phyloP scores from a whole-genome alignment of 1,140 invertebrate species.

The Lasioglossum baleicum region DNA sequence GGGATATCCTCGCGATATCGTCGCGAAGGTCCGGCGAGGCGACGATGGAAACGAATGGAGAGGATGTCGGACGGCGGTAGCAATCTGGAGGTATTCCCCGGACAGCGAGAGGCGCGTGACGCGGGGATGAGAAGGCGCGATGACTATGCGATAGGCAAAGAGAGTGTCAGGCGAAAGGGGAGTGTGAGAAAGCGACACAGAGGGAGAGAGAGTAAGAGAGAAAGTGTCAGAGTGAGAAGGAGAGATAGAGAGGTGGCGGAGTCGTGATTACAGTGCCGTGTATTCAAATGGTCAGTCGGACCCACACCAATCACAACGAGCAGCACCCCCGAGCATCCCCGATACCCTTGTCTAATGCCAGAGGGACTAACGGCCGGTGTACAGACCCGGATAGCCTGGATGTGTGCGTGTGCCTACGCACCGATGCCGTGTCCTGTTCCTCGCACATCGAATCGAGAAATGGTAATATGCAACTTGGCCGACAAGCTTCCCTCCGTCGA shows the following conservation, averaged over 20 bases:
- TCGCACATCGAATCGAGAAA: constrained; percentile 68
- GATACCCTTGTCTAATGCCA: constrained; percentile 79
- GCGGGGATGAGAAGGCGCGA: constrained; percentile 70
- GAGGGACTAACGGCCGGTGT: constrained; percentile 68
- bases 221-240: constrained; percentile 8
- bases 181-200: constrained; percentile 48
- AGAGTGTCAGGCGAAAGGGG: constrained; percentile 60
- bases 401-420: constrained; percentile 43
- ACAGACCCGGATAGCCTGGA: constrained; percentile 14
- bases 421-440: constrained; percentile 29
- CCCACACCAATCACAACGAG: constrained; percentile 78
- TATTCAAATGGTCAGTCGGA: constrained; percentile 80
- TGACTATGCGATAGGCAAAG: constrained; percentile 71
- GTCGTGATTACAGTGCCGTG: constrained; percentile 79
- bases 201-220: not conserved
- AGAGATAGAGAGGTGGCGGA: constrained; percentile 49
- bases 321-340: constrained; percentile 69
- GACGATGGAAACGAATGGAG: constrained; percentile 64
- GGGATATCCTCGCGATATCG: constrained; percentile 45
- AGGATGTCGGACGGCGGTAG: constrained; percentile 56
- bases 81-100: constrained; percentile 74
- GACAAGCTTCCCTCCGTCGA: constrained; percentile 66
- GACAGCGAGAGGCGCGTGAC: constrained; percentile 56
- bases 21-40: constrained; percentile 54
- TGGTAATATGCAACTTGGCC: constrained; percentile 69